Evolutionary conservation across 2,797 vertebrate genomes (phyloP).

Genomic region (Sebastes nivosus): DNA sequence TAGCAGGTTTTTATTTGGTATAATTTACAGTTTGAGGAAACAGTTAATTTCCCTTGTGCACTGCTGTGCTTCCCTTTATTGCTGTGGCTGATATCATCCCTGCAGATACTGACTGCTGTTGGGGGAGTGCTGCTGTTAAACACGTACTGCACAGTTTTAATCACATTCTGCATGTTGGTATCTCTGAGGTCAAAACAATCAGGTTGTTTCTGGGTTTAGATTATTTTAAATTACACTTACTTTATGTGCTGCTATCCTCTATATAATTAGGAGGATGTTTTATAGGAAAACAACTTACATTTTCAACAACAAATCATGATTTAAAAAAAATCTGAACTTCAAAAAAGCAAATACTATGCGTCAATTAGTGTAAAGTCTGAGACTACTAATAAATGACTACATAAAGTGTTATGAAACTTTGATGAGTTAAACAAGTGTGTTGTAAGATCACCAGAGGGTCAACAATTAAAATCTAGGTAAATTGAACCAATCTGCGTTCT

Average conservation of each 20-base stretch:
- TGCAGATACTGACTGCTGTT: conserved; percentile 35
- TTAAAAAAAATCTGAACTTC: neutral
- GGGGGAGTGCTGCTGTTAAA: conserved; percentile 40
- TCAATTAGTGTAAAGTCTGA: neutral
- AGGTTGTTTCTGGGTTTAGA: neutral
- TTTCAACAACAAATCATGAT: neutral
- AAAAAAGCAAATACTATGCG: neutral
- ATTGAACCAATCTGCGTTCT: neutral
- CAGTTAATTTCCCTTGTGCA: conserved; percentile 51
- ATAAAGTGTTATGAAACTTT: neutral
- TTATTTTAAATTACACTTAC: neutral
- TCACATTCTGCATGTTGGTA: conserved; percentile 27
- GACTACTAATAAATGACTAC: neutral
- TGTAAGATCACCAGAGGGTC: neutral
- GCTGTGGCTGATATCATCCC: conserved; percentile 43
- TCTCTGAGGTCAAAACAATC: neutral
- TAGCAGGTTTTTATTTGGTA: conserved; percentile 40
- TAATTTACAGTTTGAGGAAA: conserved; percentile 57
- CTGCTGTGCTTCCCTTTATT: conserved; percentile 48
- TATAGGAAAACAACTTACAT: neutral
- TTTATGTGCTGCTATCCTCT: neutral
- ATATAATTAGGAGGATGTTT: neutral
- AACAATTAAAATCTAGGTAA: neutral
- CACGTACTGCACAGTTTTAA: conserved; percentile 25
- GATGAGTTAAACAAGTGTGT: neutral